Conservation (phyloP, 2,888 invertebrate genomes). For the Aquatica leii region DNA sequence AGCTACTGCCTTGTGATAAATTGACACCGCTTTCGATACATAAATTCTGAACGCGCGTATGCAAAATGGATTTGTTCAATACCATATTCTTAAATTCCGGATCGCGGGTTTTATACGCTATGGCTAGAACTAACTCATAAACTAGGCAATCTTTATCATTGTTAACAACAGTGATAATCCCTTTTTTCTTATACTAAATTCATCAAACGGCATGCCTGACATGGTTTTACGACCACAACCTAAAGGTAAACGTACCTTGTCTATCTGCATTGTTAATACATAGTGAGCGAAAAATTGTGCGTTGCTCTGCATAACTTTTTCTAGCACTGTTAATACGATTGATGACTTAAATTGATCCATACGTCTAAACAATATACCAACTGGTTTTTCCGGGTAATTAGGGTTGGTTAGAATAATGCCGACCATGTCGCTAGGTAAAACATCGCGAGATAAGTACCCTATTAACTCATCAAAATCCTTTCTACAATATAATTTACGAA, state of each 20-base stretch:
- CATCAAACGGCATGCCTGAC: neutral
- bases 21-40: neutral
- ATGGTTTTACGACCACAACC: neutral
- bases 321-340: neutral
- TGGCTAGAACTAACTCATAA: neutral
- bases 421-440: too few relatives aligned
- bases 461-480: too few relatives aligned
- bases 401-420: too few relatives aligned
- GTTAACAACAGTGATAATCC: neutral
- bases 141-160: neutral
- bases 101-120: neutral
- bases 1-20: neutral
- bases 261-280: neutral
- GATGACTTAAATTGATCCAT: neutral
- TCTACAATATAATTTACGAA: too few relatives aligned
- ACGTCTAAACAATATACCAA: neutral
- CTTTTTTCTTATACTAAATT: neutral
- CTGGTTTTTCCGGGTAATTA: neutral
- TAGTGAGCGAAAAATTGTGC: neutral
- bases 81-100: neutral
- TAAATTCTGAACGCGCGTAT: neutral
- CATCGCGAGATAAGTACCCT: too few relatives aligned
- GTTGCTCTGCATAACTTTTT: conserved; percentile 4
- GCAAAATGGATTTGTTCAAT: neutral
- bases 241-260: neutral